phyloP scores from a whole-genome alignment of 2,888 invertebrate genomes.

The Phortica magna region DNA sequence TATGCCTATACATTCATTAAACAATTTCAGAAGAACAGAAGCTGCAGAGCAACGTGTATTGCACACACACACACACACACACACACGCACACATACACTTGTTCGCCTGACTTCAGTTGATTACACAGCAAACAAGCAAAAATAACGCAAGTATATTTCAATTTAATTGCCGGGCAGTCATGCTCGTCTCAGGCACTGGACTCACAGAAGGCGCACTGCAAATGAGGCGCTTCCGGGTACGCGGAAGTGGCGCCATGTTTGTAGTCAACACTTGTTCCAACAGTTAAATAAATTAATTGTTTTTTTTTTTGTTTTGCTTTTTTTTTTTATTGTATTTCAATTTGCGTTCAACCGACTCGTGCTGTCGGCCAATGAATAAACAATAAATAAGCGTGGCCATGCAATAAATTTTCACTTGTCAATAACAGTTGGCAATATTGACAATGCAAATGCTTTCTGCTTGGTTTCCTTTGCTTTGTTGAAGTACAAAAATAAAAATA shows the following conservation, averaged over 20 bases:
- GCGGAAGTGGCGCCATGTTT: background rate
- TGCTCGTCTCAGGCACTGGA: background rate
- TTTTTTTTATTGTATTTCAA: conserved; percentile 21
- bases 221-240: background rate
- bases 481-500: background rate
- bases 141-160: conserved; percentile 21
- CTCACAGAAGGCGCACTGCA: background rate
- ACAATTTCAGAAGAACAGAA: conserved; percentile 8
- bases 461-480: background rate
- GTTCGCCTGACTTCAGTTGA: conserved; percentile 8
- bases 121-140: conserved; percentile 25
- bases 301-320: background rate
- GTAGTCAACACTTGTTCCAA: conserved; percentile 19
- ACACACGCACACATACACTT: background rate
- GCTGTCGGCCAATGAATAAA: background rate
- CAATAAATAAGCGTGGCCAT: conserved; percentile 16
- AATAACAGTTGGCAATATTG: conserved; percentile 14
- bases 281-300: conserved; percentile 32
- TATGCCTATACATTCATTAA: conserved; percentile 3
- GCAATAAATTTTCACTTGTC: conserved; percentile 28
- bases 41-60: background rate
- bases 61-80: background rate
- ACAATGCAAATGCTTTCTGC: background rate
- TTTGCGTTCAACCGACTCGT: conserved; percentile 1
- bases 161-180: conserved; percentile 12